phyloP scores from a whole-genome alignment of 2,113 vertebrate species.

The Vombatus ursinus region DNA sequence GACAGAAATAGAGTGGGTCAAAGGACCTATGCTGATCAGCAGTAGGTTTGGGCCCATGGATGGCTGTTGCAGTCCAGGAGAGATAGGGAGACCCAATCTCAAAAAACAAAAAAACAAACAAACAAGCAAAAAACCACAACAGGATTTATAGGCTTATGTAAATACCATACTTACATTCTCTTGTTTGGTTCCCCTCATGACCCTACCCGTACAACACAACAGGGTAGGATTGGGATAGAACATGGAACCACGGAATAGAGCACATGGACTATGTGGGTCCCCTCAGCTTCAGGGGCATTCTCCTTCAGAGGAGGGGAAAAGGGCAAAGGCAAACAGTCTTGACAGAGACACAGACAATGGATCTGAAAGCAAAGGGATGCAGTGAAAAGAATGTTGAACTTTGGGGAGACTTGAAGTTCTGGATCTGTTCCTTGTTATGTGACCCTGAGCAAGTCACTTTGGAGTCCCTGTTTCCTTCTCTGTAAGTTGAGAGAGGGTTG shows the following conservation, averaged over 20 bases:
- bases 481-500: not conserved
- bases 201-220: not conserved
- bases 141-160: not conserved
- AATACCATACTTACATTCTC: not conserved
- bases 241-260: not conserved
- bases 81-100: not conserved
- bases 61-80: not conserved
- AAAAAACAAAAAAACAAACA: not conserved
- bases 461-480: conserved; percentile 17
- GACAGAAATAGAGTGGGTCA: not conserved
- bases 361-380: not conserved
- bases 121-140: too few relatives aligned
- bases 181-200: not conserved
- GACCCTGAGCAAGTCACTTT: not conserved
- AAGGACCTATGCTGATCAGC: not conserved
- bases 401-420: not conserved
- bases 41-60: not conserved
- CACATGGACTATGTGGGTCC: not conserved
- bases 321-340: not conserved
- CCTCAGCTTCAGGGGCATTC: not conserved
- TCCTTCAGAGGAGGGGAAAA: not conserved
- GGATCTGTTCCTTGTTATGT: not conserved
- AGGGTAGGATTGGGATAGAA: not conserved
- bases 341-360: not conserved
- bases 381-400: not conserved